These are phyloP conservation scores for Eumeta japonica DNA, from an alignment of 1,140 invertebrate genomes.

Conservation along the genomic window DNA sequence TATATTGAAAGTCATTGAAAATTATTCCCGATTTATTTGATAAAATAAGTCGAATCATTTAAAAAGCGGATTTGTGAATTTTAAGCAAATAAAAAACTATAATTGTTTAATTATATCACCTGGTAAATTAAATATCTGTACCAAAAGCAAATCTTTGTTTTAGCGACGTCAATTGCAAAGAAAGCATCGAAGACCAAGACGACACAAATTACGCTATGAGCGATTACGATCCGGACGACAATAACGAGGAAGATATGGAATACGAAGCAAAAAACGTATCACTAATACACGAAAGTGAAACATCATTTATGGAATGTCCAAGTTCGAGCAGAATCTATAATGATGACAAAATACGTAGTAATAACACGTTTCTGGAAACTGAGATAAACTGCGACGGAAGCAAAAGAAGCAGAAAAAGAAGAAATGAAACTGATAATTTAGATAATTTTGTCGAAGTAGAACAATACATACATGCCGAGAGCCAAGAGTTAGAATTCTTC, in stretches of 20 bases:
- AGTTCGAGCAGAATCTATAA: background rate
- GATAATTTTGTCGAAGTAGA: background rate
- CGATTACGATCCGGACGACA: background rate
- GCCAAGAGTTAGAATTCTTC: slow-evolving; percentile 23
- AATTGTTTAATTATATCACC: too few relatives aligned
- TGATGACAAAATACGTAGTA: background rate
- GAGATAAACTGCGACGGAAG: slow-evolving; percentile 8
- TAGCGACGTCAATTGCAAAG: too few relatives aligned
- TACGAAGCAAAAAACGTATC: background rate
- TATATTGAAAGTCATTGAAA: slow-evolving; percentile 6
- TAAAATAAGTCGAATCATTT: too few relatives aligned
- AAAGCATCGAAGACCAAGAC: too few relatives aligned
- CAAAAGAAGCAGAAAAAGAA: slow-evolving; percentile 11
- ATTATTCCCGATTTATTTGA: background rate
- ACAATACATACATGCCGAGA: slow-evolving; percentile 12
- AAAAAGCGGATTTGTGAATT: too few relatives aligned
- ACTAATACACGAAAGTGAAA: too few relatives aligned
- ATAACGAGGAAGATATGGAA: slow-evolving; percentile 4
- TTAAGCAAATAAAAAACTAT: too few relatives aligned
- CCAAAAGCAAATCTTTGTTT: too few relatives aligned
- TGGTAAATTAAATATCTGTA: too few relatives aligned
- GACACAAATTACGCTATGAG: too few relatives aligned
- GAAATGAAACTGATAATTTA: slow-evolving; percentile 5
- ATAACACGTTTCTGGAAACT: background rate
- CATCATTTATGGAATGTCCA: too few relatives aligned